phyloP scores from a whole-genome alignment of 2,113 vertebrate genomes.

The Notothenia rossii region DNA sequence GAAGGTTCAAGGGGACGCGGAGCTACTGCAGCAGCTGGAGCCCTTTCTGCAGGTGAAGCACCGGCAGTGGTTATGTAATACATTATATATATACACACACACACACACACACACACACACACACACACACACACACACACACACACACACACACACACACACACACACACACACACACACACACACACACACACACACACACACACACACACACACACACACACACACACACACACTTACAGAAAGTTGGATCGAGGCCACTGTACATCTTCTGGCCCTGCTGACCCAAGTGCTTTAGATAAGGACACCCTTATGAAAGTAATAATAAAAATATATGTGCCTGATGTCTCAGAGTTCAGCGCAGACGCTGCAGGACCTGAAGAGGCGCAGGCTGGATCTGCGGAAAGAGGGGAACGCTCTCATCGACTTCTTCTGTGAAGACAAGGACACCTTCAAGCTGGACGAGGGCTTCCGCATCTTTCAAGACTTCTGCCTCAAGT shows the following conservation, averaged over 20 bases:
- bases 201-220: neutral
- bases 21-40: slow-evolving; percentile 90
- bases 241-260: slow-evolving; percentile 40
- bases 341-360: slow-evolving; percentile 84
- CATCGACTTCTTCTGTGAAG: slow-evolving; percentile 99
- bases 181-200: neutral
- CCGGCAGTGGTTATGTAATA: slow-evolving; percentile 11
- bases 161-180: neutral
- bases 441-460: slow-evolving; percentile 96
- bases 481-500: slow-evolving; percentile 94
- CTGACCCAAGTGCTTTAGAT: slow-evolving; percentile 44
- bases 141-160: neutral
- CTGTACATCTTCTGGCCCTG: slow-evolving; percentile 13
- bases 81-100: neutral
- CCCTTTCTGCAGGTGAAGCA: slow-evolving; percentile 91
- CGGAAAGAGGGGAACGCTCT: slow-evolving; percentile 90
- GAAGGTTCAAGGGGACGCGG: slow-evolving; percentile 88
- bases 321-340: slow-evolving; percentile 14
- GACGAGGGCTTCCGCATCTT: slow-evolving; percentile 98
- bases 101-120: neutral
- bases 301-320: slow-evolving; percentile 15
- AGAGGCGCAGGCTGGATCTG: slow-evolving; percentile 87
- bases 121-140: neutral
- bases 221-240: neutral
- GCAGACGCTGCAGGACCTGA: slow-evolving; percentile 90